Base-by-base conservation (phyloP, 1,140 invertebrate genomes). In the Saccostrea echinata region DNA sequence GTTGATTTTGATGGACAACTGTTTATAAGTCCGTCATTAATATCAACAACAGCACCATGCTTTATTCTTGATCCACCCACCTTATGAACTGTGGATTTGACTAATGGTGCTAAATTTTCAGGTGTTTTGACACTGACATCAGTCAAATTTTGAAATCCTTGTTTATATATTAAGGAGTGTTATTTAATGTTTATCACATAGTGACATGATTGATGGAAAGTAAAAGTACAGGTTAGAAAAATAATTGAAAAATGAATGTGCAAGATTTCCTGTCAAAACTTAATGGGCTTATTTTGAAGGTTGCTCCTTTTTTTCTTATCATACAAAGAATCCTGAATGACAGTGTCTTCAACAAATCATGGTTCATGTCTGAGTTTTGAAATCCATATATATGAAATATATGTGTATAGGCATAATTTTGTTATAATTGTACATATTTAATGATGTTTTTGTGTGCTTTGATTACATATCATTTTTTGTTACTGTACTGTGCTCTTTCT, bases 401-500 rank as follows among this genome's bases (percentile, higher is more conserved):
- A 76, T 30, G 27, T 76, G 24, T 30, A 76, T 16, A 76, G 4
- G 30, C 24, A 76, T 76, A 76, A 76, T 76, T 33, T 76, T 33
- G 27, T 76, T 33, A 30, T 76, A 33, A 76, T 30, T 76, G 68
- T 76, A 76, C 68, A 76, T 76, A 76, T 27, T 18, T 30, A 76
- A 76, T 27, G 68, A 18, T 76, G 24, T 76, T 76, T 76, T 76
- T 76, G 68, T 33, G 24, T 76, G 68, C 68, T 76, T 76, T 76
- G 27, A 76, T 43, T 43, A 76, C 68, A 76, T 76, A 76, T 76
- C 68, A 30, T 30, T 76, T 27, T 64, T 64, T 76, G 33, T 27
- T 76, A n/a, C n/a, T n/a, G n/a, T 76, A 76, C 30, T 33, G 27
- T 76, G 68, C 68, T 76, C 68, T 76, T 76, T 30, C 43, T 43